A percentile compares a stretch with the other conserved stretches of the same genome.
These are phyloP conservation scores for Pandion haliaetus DNA, from an alignment of 2,113 vertebrate species.

Conservation along the genomic window DNA sequence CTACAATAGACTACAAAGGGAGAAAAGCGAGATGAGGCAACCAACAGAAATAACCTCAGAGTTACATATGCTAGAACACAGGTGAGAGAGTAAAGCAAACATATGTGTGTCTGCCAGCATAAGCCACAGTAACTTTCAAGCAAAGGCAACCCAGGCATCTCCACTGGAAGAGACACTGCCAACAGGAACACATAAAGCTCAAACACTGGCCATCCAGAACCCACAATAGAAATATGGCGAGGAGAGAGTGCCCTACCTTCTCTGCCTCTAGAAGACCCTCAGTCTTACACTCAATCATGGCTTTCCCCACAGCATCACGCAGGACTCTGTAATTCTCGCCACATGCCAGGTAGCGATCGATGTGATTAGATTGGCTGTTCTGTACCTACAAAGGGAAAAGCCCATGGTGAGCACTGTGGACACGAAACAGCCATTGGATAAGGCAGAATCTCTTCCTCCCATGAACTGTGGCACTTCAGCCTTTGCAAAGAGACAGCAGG, in stretches of 20 bases:
- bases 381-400: neutral
- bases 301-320: conserved; percentile 79
- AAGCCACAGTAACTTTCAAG: neutral
- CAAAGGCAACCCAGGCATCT: neutral
- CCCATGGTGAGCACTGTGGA: neutral
- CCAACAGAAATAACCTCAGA: neutral
- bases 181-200: neutral
- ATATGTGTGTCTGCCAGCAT: neutral
- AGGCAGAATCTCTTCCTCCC: neutral
- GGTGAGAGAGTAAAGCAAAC: neutral
- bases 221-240: accelerated
- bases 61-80: no score
- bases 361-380: conserved; percentile 55
- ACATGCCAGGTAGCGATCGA: conserved; percentile 85
- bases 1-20: neutral
- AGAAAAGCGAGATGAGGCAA: neutral
- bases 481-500: neutral
- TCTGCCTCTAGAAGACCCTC: conserved; percentile 55
- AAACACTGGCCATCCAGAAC: neutral
- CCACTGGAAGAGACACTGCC: neutral
- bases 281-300: conserved; percentile 69
- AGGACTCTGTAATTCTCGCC: conserved; percentile 80
- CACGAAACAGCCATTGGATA: neutral
- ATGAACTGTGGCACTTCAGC: neutral
- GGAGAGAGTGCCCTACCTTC: conserved; percentile 68